Percentiles rank a stretch among this genome's conserved stretches.
phyloP scores from a whole-genome alignment of 2,113 vertebrate species.

The Tenrec ecaudatus region DNA sequence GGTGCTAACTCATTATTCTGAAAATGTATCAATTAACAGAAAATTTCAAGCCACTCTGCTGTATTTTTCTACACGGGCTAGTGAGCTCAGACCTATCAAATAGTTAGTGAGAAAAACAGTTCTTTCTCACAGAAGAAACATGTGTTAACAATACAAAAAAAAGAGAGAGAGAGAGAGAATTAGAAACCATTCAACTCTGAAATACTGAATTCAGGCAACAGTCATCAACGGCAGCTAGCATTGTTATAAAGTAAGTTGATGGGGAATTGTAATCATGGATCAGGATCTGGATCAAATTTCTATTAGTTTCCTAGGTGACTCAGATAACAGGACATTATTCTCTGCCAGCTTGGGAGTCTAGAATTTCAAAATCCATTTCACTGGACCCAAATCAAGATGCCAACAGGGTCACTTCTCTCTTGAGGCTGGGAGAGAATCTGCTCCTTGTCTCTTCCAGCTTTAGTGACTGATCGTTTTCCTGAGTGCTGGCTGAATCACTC shows the following conservation, averaged over 20 bases:
- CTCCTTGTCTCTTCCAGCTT: neutral
- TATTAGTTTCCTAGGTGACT: neutral
- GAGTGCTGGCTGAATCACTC: neutral
- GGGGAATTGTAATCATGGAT: neutral
- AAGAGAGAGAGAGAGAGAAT: neutral
- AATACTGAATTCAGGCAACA: neutral
- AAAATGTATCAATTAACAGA: neutral
- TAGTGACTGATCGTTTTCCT: neutral
- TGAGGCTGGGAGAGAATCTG: neutral
- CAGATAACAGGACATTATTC: neutral
- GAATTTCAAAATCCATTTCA: slow-evolving; percentile 26
- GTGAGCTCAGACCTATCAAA: neutral
- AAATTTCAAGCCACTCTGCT: neutral
- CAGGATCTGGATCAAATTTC: neutral
- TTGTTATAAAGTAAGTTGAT: neutral
- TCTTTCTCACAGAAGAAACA: neutral
- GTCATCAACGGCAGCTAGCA: neutral
- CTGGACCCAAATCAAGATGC: neutral
- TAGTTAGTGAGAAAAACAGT: neutral
- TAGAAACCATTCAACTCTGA: neutral
- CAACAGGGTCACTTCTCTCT: neutral
- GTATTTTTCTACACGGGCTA: neutral
- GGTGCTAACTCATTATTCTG: neutral
- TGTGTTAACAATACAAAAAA: neutral
- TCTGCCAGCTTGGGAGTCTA: neutral